Evolutionary conservation across 2,797 vertebrate species (phyloP), one percentile per base, ranked within the genome.

Genomic region (Semotilus atromaculatus): DNA sequence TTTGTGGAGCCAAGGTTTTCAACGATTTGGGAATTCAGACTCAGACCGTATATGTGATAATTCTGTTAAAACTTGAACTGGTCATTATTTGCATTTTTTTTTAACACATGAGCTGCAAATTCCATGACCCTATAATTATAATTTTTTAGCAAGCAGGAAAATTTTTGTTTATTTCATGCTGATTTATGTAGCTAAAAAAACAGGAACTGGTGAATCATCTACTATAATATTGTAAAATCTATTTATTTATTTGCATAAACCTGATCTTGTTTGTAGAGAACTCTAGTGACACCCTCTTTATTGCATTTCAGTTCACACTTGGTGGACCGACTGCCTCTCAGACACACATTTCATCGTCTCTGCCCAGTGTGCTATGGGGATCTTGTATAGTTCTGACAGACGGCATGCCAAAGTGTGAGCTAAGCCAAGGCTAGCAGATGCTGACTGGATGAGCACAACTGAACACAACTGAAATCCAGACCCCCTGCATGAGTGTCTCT

Each of bases 361-460:
- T 77, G 45, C 80, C 78, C 83, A 75, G 85, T 71, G 83, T 88
- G 88, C 84, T 74, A 81, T 45, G 58, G 78, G 77, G 73, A 18
- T 58, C 51, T 74, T 70, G 62, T 64, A 45, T 58, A 76, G 78
- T 78, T 67, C 71, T 73, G 79, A 84, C 83, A 83, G 83, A 78
- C 62, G 38, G 43, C 71, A 87, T 78, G 84, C 70, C 82, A 89
- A 76, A n/a, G 34, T 34, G 64, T 66, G 51, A n/a, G 68, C 72
- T 8, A 74, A 85, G 85, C 86, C 84, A 88, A 88, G 75, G 74
- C 76, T 79, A 81, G 67, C 84, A 88, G 80, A 84, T 70, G 72
- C 62, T 86, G 87, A 84, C 71, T 48, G 38, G 48, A 62, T 79
- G 60, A 82, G 81, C 62, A 64, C 62, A 64, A 64, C 70, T 43